Evolutionary conservation across 2,888 invertebrate genomes (phyloP).

Genomic region (Yponomeuta malinellus): DNA sequence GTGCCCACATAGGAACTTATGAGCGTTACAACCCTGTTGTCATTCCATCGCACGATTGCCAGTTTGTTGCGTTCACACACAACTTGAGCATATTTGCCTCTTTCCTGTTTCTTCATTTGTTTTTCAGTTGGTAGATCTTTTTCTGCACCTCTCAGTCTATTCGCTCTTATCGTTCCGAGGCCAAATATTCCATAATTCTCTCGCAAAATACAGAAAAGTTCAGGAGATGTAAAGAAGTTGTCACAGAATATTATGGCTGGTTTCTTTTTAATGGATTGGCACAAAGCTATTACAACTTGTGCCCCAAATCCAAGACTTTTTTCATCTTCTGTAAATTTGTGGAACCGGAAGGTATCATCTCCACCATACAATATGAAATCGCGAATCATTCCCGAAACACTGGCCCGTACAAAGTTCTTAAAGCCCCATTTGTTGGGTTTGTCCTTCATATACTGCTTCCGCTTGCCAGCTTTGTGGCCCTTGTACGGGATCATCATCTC

Average conservation of each 20-base stretch:
- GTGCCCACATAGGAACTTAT: constrained; percentile 24
- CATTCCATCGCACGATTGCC: constrained; percentile 20
- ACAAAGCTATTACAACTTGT: too few species aligned
- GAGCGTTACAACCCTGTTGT: constrained; percentile 24
- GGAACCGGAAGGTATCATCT: too few species aligned
- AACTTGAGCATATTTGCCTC: constrained; percentile 3
- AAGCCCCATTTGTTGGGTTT: constrained; percentile 26
- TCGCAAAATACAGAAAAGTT: neutral
- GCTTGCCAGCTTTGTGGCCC: constrained; percentile 18
- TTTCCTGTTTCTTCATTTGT: constrained; percentile 3
- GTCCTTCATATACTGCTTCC: constrained; percentile 36
- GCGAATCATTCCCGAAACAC: constrained; percentile 32
- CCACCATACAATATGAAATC: neutral
- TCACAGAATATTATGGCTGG: neutral
- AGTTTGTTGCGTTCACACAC: constrained; percentile 1
- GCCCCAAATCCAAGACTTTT: too few species aligned
- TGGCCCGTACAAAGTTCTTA: constrained; percentile 34
- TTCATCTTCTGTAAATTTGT: too few species aligned
- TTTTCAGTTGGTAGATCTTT: neutral
- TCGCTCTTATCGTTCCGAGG: too few species aligned
- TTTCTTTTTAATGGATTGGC: too few species aligned
- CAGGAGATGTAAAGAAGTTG: constrained; percentile 5
- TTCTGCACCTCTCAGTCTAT: neutral
- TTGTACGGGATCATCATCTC: constrained; percentile 17
- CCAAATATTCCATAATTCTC: too few species aligned